A percentile compares a stretch with the other conserved stretches of the same genome.
Evolutionary conservation across 2,113 vertebrate genomes (phyloP).

Genomic region (Pipa parva): DNA sequence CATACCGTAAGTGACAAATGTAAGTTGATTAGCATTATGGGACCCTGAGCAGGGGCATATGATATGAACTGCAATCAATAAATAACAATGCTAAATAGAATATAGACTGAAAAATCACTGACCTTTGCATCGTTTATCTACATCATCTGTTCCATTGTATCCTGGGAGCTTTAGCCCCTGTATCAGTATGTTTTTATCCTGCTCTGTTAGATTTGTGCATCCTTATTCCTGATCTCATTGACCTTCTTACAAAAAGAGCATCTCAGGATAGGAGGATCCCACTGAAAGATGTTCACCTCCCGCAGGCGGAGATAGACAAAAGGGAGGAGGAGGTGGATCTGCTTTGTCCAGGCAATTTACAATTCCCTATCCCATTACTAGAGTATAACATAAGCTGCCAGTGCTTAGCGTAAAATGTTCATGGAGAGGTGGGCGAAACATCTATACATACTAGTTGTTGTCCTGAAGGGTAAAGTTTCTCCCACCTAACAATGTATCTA

Average conservation of each 20-base stretch:
- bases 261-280: constrained; percentile 24
- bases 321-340: not conserved
- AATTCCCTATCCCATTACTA: constrained; percentile 49
- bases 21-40: no score
- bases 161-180: not conserved
- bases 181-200: not conserved
- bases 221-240: constrained; percentile 1
- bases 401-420: constrained; percentile 41
- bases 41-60: no score
- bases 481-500: not conserved
- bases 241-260: constrained; percentile 27
- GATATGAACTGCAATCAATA: no score
- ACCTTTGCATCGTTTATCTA: constrained; percentile 20
- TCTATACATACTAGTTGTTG: not conserved
- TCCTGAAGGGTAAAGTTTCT: no score
- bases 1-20: no score
- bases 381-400: constrained; percentile 64
- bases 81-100: no score
- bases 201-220: not conserved
- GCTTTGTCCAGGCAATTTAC: constrained; percentile 51
- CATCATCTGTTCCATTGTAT: not conserved
- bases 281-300: constrained; percentile 1
- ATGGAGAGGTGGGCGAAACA: constrained; percentile 25
- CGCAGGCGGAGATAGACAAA: constrained; percentile 25
- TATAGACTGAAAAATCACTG: not conserved